Evolutionary conservation across 2,113 vertebrate species (phyloP).

Genomic region (Tragelaphus imberbis): DNA sequence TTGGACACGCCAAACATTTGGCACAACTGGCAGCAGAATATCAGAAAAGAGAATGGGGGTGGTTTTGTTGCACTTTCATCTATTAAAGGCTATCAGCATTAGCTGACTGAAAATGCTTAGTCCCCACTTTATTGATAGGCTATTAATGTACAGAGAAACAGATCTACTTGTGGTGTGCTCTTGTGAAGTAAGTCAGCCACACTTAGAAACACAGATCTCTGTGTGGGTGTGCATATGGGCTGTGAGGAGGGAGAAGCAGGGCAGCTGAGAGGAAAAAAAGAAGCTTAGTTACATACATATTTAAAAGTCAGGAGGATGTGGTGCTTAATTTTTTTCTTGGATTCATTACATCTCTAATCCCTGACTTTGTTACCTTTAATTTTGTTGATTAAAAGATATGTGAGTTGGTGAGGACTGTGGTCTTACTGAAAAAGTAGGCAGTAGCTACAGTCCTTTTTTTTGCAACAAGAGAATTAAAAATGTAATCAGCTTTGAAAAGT

Average conservation of each 20-base stretch:
- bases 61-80: not conserved
- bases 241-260: not conserved
- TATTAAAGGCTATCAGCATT: not conserved
- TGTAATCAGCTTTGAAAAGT: conserved; percentile 56
- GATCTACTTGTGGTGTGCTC: not conserved
- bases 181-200: not conserved
- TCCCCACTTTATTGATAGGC: not conserved
- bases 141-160: not conserved
- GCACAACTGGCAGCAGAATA: not conserved
- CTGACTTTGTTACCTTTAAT: conserved; percentile 62
- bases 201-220: not conserved
- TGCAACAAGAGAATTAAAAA: conserved; percentile 62
- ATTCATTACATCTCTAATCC: conserved; percentile 46
- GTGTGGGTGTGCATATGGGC: not conserved
- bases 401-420: not conserved
- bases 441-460: conserved; percentile 38
- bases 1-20: not conserved
- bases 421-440: conserved; percentile 44
- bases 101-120: not conserved
- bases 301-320: conserved; percentile 55
- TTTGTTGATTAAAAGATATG: conserved; percentile 53
- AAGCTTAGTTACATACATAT: conserved; percentile 34
- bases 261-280: not conserved
- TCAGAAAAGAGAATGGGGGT: not conserved
- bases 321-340: conserved; percentile 32